A percentile compares a stretch with the other conserved stretches of the same genome.
Conservation (phyloP, 2,113 vertebrate genomes). For the Maccullochella peelii region DNA sequence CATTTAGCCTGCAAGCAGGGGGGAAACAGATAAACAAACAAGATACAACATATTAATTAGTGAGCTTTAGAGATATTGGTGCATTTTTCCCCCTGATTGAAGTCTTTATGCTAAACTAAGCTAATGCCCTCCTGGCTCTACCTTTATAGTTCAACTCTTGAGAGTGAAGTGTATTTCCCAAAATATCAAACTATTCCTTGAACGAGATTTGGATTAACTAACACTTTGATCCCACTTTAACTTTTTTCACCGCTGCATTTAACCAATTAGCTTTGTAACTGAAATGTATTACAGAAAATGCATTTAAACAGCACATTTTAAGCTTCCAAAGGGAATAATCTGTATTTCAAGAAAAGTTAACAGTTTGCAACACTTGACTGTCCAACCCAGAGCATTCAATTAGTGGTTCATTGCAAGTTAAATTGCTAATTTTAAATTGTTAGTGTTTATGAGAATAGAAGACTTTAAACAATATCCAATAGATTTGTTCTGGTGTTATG, state of each 20-base stretch:
- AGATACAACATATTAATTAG: not conserved
- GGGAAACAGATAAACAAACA: not conserved
- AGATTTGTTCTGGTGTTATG: conserved; percentile 27
- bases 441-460: conserved; percentile 12
- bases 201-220: not conserved
- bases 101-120: not conserved
- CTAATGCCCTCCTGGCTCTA: not conserved
- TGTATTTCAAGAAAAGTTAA: not conserved
- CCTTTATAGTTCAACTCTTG: not conserved
- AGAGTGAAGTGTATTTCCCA: not conserved
- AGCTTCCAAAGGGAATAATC: not conserved
- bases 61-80: not conserved
- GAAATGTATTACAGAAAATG: no score
- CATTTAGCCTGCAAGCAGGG: no score
- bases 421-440: not conserved
- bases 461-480: conserved; percentile 19
- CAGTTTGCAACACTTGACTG: not conserved
- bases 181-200: not conserved
- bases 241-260: not conserved
- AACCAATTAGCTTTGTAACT: not conserved
- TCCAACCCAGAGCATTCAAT: conserved; percentile 12
- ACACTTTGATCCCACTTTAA: not conserved
- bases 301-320: not conserved
- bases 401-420: conserved; percentile 5
- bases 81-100: not conserved